Evolutionary conservation across 1,140 invertebrate genomes (phyloP).

Genomic region (Hetaerina americana): DNA sequence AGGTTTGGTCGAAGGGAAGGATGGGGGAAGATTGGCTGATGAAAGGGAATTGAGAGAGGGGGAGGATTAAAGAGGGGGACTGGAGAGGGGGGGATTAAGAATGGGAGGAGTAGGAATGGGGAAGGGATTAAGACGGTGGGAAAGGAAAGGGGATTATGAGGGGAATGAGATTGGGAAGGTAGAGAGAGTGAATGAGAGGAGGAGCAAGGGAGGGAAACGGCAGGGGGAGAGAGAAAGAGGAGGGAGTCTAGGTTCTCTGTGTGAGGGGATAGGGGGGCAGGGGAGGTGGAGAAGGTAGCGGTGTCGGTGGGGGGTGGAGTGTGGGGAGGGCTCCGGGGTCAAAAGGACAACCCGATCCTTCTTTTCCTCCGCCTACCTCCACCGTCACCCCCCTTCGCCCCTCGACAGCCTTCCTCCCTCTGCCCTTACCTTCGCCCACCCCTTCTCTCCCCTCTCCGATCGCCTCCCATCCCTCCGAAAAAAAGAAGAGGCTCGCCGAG

Average conservation of each 20-base stretch:
- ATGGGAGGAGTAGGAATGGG: conserved; percentile 14
- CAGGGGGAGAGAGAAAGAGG: conserved; percentile 11
- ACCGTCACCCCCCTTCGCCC: too few relatives aligned
- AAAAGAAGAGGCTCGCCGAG: conserved; percentile 3
- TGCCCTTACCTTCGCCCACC: too few relatives aligned
- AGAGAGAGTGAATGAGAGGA: conserved; percentile 17
- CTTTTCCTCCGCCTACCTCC: too few relatives aligned
- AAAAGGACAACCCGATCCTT: too few relatives aligned
- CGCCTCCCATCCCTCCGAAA: conserved; percentile 3
- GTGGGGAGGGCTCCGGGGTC: too few relatives aligned
- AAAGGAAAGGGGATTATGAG: conserved; percentile 6
- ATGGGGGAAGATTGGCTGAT: conserved; percentile 22
- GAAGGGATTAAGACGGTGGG: conserved; percentile 10
- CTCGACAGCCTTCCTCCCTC: too few relatives aligned
- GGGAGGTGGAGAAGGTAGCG: too few relatives aligned
- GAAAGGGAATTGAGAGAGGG: conserved; percentile 26
- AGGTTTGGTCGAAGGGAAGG: conserved; percentile 5
- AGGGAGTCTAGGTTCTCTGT: conserved; percentile 2
- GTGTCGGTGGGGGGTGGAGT: too few relatives aligned
- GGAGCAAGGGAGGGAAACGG: conserved; percentile 14
- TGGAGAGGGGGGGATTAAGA: conserved; percentile 15
- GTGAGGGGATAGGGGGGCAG: too few relatives aligned
- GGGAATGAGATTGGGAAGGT: background rate
- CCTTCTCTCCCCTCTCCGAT: background rate
- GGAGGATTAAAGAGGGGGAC: conserved; percentile 20